Conservation (phyloP, 2,113 vertebrate genomes). For the Hydrolagus affinis region DNA sequence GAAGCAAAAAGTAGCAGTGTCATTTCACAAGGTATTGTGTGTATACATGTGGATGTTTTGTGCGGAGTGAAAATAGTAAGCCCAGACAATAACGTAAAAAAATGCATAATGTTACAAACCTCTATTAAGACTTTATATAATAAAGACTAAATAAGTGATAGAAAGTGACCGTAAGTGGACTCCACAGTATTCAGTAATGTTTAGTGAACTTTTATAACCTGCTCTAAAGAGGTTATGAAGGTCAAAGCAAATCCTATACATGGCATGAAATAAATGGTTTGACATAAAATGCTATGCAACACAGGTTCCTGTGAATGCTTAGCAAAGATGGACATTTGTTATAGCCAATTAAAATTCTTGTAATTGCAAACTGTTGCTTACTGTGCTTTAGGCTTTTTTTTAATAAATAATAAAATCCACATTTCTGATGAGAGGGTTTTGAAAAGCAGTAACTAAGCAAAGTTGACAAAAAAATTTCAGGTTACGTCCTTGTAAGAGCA, state of each 20-base stretch:
- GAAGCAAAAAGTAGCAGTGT: not conserved
- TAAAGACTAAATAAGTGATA: not conserved
- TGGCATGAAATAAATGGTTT: not conserved
- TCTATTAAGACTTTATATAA: too few species aligned
- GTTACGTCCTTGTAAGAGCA: not conserved
- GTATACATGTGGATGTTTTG: not conserved
- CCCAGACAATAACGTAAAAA: not conserved
- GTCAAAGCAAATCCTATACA: not conserved
- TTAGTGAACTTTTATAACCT: not conserved
- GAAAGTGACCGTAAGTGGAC: too few species aligned
- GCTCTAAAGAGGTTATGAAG: not conserved
- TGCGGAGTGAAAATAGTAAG: not conserved
- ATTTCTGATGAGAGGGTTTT: not conserved
- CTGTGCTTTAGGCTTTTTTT: not conserved
- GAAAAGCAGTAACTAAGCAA: not conserved
- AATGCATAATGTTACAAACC: not conserved
- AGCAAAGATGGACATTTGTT: not conserved
- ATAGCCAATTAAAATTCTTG: not conserved
- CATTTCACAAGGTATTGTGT: not conserved
- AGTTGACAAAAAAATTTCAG: not conserved
- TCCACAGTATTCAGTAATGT: not conserved
- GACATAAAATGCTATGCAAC: not conserved
- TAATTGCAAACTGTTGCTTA: not conserved
- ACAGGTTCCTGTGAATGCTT: not conserved
- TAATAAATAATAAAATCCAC: not conserved